Evolutionary conservation across 1,140 invertebrate species (phyloP).

Genomic region (Nebria ingens): DNA sequence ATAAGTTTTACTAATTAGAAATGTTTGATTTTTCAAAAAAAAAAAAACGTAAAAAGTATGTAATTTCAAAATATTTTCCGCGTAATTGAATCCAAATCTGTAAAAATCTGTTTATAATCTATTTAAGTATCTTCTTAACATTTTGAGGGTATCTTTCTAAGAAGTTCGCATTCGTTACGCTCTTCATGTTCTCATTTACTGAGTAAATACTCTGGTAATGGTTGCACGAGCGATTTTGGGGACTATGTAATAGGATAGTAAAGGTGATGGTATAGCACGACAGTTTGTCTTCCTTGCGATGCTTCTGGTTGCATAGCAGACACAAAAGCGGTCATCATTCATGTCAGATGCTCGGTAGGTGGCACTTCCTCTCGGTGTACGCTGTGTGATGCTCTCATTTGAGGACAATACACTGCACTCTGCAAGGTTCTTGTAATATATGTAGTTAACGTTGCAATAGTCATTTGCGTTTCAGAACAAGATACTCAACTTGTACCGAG

Average conservation of each 20-base stretch:
- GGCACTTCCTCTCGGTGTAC: constrained; percentile 1
- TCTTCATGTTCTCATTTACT: constrained; percentile 8
- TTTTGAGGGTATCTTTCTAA: constrained; percentile 1
- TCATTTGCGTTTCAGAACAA: too few relatives aligned
- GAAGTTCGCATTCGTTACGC: neutral
- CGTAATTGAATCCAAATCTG: neutral
- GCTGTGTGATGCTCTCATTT: neutral
- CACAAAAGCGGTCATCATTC: constrained; percentile 9
- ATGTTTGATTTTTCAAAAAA: neutral
- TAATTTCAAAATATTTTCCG: neutral
- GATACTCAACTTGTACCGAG: too few relatives aligned
- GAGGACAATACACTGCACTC: neutral
- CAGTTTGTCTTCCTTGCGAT: neutral
- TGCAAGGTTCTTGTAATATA: too few relatives aligned
- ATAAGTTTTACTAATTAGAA: neutral
- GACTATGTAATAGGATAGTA: neutral
- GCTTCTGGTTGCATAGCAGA: neutral
- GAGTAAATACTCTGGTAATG: constrained; percentile 2
- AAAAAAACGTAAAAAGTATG: neutral
- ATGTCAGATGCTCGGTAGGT: constrained; percentile 1
- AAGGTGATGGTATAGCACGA: neutral
- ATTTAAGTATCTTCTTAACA: neutral
- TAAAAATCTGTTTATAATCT: neutral
- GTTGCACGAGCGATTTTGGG: neutral
- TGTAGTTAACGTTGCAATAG: too few relatives aligned